Evolutionary conservation across 2,888 invertebrate genomes (phyloP), one percentile per base, ranked within the genome.

Genomic region (Tuta absoluta): DNA sequence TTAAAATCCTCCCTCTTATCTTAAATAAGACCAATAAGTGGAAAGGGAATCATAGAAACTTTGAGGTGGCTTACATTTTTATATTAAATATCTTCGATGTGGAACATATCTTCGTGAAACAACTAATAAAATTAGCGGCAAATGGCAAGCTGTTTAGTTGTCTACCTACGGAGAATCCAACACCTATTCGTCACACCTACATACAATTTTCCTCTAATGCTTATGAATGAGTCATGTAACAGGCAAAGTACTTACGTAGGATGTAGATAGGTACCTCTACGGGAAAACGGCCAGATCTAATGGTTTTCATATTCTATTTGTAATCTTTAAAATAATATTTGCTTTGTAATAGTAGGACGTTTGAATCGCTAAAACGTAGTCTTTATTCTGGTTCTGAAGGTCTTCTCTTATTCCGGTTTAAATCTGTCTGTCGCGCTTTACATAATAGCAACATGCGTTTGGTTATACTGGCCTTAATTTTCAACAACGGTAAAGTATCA

Each of bases 201-300:
- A 56, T 45, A 37, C 33, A 61, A 56, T 24, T 59, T 61, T 65
- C 56, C 60, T 63, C 51, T 53, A 53, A 23, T 28, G n/a, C 56
- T 11, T 21, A 24, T 28, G 1, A 14, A 56, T 56, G 56, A 56
- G 12, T 56, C 56, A 56, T 24, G n/a, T 28, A 56, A n/a, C 28
- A 53, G 10, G 12, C 23, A n/a, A n/a, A 28, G 12, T 21, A 21
- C 49, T 14, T 21, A 17, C n/a, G 24, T 28, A 24, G 12, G 51
- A 21, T 19, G 51, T 51, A 21, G 1, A 2, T 23, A 51, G 10
- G 33, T 33, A 33, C 33, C 33, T 33, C 51, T 23, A 24, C 56
- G 24, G 56, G 56, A 56, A 56, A 56, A 56, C 28, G 23, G 10
- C 51, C 21, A 51, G 10, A 12, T 19, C 12, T 23, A 12, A 51